Conservation (phyloP, 2,888 invertebrate genomes). For the Eupeodes luniger region DNA sequence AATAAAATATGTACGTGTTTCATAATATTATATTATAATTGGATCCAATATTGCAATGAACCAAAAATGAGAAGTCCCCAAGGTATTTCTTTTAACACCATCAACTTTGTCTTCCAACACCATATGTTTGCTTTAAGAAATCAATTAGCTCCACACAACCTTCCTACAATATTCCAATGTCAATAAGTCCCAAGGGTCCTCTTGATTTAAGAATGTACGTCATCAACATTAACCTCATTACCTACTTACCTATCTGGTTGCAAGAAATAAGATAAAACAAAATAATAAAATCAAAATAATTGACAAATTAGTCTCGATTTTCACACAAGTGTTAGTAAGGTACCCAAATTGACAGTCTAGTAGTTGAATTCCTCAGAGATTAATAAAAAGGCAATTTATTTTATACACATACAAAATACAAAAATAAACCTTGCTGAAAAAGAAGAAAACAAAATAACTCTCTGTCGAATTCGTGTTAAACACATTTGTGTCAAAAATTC, state of each 20-base stretch:
- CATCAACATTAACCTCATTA: slow-evolving; percentile 13
- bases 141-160: not conserved
- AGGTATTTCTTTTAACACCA: not conserved
- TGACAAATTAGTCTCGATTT: not conserved
- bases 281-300: not conserved
- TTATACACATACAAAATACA: not conserved
- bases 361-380: slow-evolving; percentile 31
- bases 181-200: not conserved
- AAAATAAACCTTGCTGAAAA: slow-evolving; percentile 26
- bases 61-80: not conserved
- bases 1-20: no score
- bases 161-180: not conserved
- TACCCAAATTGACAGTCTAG: slow-evolving; percentile 26
- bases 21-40: not conserved
- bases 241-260: not conserved
- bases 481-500: not conserved
- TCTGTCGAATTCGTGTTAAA: slow-evolving; percentile 17
- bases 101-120: not conserved
- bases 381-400: not conserved
- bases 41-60: not conserved
- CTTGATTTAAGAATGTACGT: not conserved
- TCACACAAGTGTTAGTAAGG: not conserved
- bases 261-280: not conserved
- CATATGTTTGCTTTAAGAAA: not conserved
- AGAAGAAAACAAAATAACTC: not conserved